Base-by-base conservation (phyloP, 2,888 invertebrate genomes). In the Erebia aethiops region DNA sequence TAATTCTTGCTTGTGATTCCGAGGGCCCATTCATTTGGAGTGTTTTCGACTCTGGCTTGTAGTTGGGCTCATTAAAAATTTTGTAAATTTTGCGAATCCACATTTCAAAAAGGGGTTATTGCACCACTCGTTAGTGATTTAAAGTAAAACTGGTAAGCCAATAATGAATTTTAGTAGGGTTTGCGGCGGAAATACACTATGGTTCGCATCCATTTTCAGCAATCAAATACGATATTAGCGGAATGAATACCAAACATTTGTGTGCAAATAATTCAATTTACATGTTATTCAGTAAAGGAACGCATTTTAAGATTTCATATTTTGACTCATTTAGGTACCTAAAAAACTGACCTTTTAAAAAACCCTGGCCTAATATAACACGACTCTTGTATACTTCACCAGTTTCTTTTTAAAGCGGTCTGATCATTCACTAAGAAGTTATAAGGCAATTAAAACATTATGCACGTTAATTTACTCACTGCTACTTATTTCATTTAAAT, bases 1-100 rank as follows among this genome's bases (percentile, higher is more conserved):
- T 87, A 87, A 87, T 87, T 87, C 82, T 84, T 83, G 81, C 75
- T 81, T 82, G 77, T 84, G 81, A 84, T 83, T 84, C 79, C 54
- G 75, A 73, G 77, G 78, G 75, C 80, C 77, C 77, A 80, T 83
- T 84, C 79, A 77, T 81, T 84, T 79, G 76, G 77, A 82, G 78
- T 81, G 78, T 71, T 75, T 74, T 54, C 41, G 43, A 43, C 43
- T 16, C 71, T 69, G 70, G 61, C 69, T 77, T 77, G 70, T 75
- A 75, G 79, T 72, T 77, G 77, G 82, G 83, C 83, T 87, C 84
- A 84, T 87, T 85, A 85, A 86, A 87, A 84, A 81, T 81, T 82
- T 82, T 75, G 67, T 64, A 26, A 65, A 67, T 72, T 70, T 67
- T 16, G 67, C 35, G 69, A 73, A 69, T 63, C 63, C 49, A 69